Evolutionary conservation across 2,797 vertebrate genomes (phyloP), one percentile per base, ranked within the genome.

Genomic region (Fundulus diaphanus): DNA sequence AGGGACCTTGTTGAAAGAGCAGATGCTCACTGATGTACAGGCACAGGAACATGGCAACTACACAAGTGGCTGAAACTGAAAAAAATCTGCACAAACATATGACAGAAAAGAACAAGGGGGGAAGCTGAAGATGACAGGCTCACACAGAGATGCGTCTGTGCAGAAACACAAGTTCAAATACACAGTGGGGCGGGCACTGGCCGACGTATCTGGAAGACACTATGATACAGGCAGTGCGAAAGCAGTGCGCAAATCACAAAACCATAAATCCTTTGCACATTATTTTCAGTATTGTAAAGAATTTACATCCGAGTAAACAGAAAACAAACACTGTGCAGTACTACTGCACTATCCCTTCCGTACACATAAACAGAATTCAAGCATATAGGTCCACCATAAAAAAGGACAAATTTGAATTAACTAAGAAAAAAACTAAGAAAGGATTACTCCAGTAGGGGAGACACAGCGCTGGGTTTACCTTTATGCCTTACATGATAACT

Each of bases 11-110:
- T 92, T 93, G 90, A 93, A 94, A 94, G 93, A 95, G 92, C 92
- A 95, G 93, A 95, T 92, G 91, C 92, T 94, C 92, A 89, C 89
- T 94, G 92, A 93, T 92, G 90, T 92, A 94, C 88, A 92, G 92
- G 87, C 88, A 85, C 84, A 92, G 85, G 87, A 93, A 93, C 92
- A 93, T 90, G 90, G 90, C 88, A 92, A 92, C 87, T 90, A 92
- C 93, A 93, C 92, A 89, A 91, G 91, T 91, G 90, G 88, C 92
- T 93, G 76, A 84, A 90, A 82, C 85, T 27, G 86, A 86, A 83
- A 81, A 83, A 89, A 85, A 83, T 87, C 83, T 37, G 89, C 89
- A 86, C 91, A 89, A 91, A 88, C 89, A 90, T 80, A 89, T 89
- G 90, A 90, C 83, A 89, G 87, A 76, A 77, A 78, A 85, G 79